Evolutionary conservation across 2,113 vertebrate genomes (phyloP), one percentile per base, ranked within the genome.

Genomic region (Gymnobelideus leadbeateri): DNA sequence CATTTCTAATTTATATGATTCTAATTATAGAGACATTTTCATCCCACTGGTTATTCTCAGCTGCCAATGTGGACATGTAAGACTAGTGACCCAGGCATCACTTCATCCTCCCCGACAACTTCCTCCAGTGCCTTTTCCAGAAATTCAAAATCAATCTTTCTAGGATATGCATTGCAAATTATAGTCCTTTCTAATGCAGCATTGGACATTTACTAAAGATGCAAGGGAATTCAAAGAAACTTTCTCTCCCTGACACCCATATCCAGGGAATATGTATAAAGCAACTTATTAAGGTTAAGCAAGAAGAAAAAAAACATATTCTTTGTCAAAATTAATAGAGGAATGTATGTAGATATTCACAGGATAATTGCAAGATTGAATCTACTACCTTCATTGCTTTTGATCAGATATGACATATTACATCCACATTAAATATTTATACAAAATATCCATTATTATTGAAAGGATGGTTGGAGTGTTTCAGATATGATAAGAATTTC

Each of bases 1-100:
- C 90, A 94, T 53, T 92, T 93, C 96, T 92, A 53, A 93, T 93
- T 94, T 92, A 95, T 91, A 61, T 51, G 94, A 91, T 93, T 96
- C 95, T 97, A 94, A 94, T 95, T 96, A 89, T 89, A 92, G 54
- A 92, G 92, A 52, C 77, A 51, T 51, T 53, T 92, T 93, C 26
- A 26, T 90, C 92, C 49, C 95, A 46, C 77, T 61, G 91, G 96
- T 94, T 84, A 12, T 24, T 51, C 93, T 61, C 92, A 46, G 77
- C 93, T 91, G 90, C 92, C 55, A 26, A 31, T 90, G 24, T 37
- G 25, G 28, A 43, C 0, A 37, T 28, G 90, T 49, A 5, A 12
- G 8, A 2, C 43, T 93, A 51, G 43, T 21, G 50, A 51, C 77
- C 95, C 93, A 55, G 55, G 4, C 46, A 1, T n/a, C 37, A 4